phyloP scores from a whole-genome alignment of 1,140 invertebrate genomes.

The Anoplophora glabripennis region DNA sequence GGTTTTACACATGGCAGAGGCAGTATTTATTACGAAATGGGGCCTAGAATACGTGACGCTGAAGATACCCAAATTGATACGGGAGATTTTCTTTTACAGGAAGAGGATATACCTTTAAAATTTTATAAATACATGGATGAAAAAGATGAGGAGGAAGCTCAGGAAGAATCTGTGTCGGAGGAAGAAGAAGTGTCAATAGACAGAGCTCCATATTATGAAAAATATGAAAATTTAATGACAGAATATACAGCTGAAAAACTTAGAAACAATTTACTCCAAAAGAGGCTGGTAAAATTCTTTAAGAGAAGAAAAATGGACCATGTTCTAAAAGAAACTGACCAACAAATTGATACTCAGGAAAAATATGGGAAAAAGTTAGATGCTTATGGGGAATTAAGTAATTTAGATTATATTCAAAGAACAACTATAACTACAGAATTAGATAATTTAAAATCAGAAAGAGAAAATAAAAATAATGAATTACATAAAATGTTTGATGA shows the following conservation, averaged over 20 bases:
- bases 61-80: too few relatives aligned
- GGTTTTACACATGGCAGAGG: too few relatives aligned
- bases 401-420: conserved; percentile 20
- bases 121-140: conserved; percentile 7
- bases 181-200: conserved; percentile 25
- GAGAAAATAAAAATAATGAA: conserved; percentile 22
- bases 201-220: conserved; percentile 30
- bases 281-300: conserved; percentile 39
- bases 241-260: conserved; percentile 25
- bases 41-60: too few relatives aligned
- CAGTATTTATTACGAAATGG: too few relatives aligned
- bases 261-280: conserved; percentile 39
- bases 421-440: conserved; percentile 25
- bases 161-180: conserved; percentile 13
- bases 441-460: conserved; percentile 15
- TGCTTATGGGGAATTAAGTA: conserved; percentile 25
- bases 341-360: conserved; percentile 24
- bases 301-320: conserved; percentile 43
- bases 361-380: conserved; percentile 37
- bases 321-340: conserved; percentile 33
- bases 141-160: conserved; percentile 24
- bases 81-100: too few relatives aligned
- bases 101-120: too few relatives aligned
- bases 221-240: conserved; percentile 21
- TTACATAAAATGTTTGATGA: conserved; percentile 25